Conservation (phyloP, 2,113 vertebrate species). For the Kryptolebias marmoratus region DNA sequence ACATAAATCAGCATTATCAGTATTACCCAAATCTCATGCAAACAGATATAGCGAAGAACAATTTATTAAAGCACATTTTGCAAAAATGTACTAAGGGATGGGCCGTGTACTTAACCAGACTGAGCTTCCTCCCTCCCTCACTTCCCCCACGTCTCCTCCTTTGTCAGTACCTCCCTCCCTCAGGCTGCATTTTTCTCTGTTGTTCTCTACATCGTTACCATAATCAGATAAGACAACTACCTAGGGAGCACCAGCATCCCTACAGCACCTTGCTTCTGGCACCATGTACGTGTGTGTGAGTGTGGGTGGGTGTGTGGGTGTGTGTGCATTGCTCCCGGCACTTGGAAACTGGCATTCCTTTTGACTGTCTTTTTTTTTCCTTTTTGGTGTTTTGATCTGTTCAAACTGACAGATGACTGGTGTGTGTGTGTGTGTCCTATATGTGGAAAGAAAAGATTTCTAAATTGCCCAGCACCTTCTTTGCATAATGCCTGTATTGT, state of each 20-base stretch:
- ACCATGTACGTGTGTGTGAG: constrained; percentile 47
- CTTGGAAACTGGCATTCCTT: constrained; percentile 75
- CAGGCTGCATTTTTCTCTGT: constrained; percentile 69
- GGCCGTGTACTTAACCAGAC: constrained; percentile 33
- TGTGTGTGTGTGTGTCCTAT: constrained; percentile 39
- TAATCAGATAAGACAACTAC: constrained; percentile 83
- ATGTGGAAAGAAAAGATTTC: constrained; percentile 50
- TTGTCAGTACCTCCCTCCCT: constrained; percentile 60
- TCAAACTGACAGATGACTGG: constrained; percentile 70
- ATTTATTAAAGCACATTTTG: constrained; percentile 2
- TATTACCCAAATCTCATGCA: neutral
- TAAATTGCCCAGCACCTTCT: constrained; percentile 69
- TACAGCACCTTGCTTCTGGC: constrained; percentile 76
- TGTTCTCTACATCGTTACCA: constrained; percentile 76
- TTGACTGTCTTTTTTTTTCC: constrained; percentile 75
- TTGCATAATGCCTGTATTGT: constrained; percentile 68
- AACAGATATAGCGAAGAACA: neutral
- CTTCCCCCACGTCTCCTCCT: constrained; percentile 46
- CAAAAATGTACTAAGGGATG: constrained; percentile 24
- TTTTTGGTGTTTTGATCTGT: constrained; percentile 74
- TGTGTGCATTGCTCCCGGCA: constrained; percentile 67
- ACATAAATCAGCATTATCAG: neutral
- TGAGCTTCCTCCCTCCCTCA: constrained; percentile 39
- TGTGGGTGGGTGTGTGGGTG: constrained; percentile 29
- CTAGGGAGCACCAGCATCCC: constrained; percentile 78